A percentile compares a stretch with the other conserved stretches of the same genome.
phyloP scores from a whole-genome alignment of 2,888 invertebrate genomes.

The Eucera pruinosa region DNA sequence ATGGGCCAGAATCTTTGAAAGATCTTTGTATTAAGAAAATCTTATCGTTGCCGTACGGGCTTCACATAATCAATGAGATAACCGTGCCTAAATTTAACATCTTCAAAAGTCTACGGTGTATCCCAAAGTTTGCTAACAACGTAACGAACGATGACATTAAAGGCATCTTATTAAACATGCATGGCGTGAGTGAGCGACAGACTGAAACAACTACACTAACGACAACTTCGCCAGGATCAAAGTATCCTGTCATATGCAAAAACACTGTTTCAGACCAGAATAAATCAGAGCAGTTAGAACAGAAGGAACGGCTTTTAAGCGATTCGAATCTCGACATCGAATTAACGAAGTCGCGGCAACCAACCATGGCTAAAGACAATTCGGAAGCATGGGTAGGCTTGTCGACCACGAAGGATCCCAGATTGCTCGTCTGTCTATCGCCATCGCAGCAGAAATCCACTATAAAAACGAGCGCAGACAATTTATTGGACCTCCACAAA shows the following conservation, averaged over 20 bases:
- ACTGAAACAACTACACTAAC: constrained; percentile 46
- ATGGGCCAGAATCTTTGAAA: constrained; percentile 86
- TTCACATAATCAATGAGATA: constrained; percentile 85
- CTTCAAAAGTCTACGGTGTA: constrained; percentile 70
- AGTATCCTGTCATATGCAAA: constrained; percentile 22
- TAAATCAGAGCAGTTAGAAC: constrained; percentile 32
- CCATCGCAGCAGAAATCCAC: constrained; percentile 88
- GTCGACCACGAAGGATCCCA: constrained; percentile 87
- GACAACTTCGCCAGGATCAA: constrained; percentile 21
- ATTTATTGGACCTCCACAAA: constrained; percentile 89
- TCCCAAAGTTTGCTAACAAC: constrained; percentile 64
- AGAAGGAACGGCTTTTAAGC: neutral
- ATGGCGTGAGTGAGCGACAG: constrained; percentile 57
- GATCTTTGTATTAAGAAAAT: constrained; percentile 89
- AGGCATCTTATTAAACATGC: constrained; percentile 51
- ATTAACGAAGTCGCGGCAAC: neutral
- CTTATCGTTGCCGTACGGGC: constrained; percentile 89
- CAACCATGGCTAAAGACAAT: neutral
- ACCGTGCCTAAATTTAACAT: constrained; percentile 73
- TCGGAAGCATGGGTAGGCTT: constrained; percentile 86
- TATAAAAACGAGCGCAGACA: constrained; percentile 86
- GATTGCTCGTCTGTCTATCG: constrained; percentile 89
- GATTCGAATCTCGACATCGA: neutral
- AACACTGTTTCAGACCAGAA: constrained; percentile 63
- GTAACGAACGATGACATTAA: constrained; percentile 22